These are phyloP conservation scores for Lordiphosa clarofinis DNA, from an alignment of 1,140 invertebrate genomes.

Conservation along the genomic window DNA sequence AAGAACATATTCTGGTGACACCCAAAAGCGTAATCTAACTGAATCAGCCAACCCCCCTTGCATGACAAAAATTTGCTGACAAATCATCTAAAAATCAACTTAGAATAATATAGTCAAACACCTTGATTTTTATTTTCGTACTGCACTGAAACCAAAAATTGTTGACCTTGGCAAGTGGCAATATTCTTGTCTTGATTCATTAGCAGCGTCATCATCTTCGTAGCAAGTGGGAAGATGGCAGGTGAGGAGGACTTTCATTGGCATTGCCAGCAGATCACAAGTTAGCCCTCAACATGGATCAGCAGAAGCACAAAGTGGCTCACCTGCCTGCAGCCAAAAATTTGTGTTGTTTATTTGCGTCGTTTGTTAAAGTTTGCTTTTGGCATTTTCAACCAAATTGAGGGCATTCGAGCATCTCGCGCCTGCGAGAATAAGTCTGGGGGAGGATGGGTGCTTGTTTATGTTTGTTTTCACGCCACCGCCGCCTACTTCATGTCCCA, in stretches of 20 bases:
- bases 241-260: conserved; percentile 45
- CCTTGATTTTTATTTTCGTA: conserved; percentile 62
- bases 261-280: conserved; percentile 62
- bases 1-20: too few species aligned
- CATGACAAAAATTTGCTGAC: conserved; percentile 11
- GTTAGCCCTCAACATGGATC: conserved; percentile 39
- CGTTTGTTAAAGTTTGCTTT: conserved; percentile 31
- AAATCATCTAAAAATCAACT: conserved; percentile 34
- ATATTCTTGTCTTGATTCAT: conserved; percentile 56
- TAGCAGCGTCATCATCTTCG: conserved; percentile 51
- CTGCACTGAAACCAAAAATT: conserved; percentile 52
- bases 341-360: conserved; percentile 49
- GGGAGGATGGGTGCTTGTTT: too few species aligned
- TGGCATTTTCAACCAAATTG: background rate
- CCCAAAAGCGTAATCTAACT: too few species aligned
- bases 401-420: too few species aligned
- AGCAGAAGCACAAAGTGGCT: conserved; percentile 20
- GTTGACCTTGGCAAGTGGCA: conserved; percentile 54
- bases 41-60: too few species aligned
- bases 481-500: too few species aligned
- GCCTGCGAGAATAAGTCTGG: too few species aligned
- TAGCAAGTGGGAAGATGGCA: conserved; percentile 7
- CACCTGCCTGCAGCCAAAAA: conserved; percentile 40
- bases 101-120: conserved; percentile 34
- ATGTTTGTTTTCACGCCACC: too few species aligned